These are phyloP conservation scores for Agrochola lychnidis DNA, from an alignment of 2,888 invertebrate genomes.

Conservation along the genomic window DNA sequence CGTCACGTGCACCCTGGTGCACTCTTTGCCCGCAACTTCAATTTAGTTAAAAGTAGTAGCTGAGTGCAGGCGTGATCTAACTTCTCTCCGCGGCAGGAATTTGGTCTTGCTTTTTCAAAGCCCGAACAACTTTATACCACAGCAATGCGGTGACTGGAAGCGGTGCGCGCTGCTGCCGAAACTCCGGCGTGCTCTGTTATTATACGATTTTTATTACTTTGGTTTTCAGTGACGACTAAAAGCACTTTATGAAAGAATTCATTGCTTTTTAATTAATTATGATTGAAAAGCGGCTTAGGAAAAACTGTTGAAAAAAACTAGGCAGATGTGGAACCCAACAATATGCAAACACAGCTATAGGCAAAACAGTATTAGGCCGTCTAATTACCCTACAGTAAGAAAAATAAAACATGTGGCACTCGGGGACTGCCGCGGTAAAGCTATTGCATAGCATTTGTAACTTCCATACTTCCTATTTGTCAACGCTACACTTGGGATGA, in stretches of 20 bases:
- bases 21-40: constrained; percentile 86
- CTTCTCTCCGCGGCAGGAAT: constrained; percentile 75
- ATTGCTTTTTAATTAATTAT: constrained; percentile 7
- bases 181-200: constrained; percentile 50
- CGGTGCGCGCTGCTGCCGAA: constrained; percentile 51
- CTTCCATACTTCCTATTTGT: no score
- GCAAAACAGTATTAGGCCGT: no score
- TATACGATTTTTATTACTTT: constrained; percentile 44
- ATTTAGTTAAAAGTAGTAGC: constrained; percentile 89
- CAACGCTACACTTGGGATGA: no score
- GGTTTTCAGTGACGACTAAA: constrained; percentile 17
- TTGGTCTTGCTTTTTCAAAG: constrained; percentile 76
- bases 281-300: not conserved
- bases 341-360: not conserved
- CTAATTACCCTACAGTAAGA: not conserved
- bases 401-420: no score
- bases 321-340: not conserved
- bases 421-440: no score
- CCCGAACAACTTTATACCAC: constrained; percentile 71
- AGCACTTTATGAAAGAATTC: constrained; percentile 2
- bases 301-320: not conserved
- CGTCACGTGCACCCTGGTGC: constrained; percentile 81
- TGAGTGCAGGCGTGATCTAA: constrained; percentile 84
- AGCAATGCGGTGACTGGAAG: constrained; percentile 70
- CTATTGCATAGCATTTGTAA: no score